These are phyloP conservation scores for Bambusicola thoracicus DNA, from an alignment of 2,113 vertebrate genomes.

Conservation along the genomic window DNA sequence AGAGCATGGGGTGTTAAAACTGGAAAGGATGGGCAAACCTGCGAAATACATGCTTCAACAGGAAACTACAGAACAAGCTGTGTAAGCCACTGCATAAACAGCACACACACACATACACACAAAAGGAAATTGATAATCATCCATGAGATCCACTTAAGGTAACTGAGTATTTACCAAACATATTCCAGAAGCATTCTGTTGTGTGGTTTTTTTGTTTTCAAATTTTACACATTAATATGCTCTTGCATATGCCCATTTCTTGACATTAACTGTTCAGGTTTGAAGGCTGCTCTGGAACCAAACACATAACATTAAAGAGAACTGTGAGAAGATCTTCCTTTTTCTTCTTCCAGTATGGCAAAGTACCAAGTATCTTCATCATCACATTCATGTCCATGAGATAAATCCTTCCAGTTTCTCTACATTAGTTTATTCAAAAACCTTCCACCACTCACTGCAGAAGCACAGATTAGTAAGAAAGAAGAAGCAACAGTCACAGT, in stretches of 20 bases:
- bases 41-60: not conserved
- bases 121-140: not conserved
- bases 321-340: not conserved
- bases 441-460: not conserved
- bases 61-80: not conserved
- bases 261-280: not conserved
- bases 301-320: not conserved
- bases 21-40: not conserved
- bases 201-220: not conserved
- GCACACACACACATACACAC: not conserved
- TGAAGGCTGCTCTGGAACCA: not conserved
- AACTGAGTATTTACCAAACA: not conserved
- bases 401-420: not conserved
- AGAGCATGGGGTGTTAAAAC: not conserved
- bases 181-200: not conserved
- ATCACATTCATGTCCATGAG: not conserved
- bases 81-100: not conserved
- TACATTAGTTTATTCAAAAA: not conserved
- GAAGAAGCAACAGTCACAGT: not conserved
- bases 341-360: not conserved
- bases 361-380: not conserved
- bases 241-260: not conserved
- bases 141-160: not conserved
- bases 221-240: not conserved
- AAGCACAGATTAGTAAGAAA: not conserved